These are phyloP conservation scores for Nymphalis urticae DNA, from an alignment of 2,888 invertebrate species.

Conservation along the genomic window DNA sequence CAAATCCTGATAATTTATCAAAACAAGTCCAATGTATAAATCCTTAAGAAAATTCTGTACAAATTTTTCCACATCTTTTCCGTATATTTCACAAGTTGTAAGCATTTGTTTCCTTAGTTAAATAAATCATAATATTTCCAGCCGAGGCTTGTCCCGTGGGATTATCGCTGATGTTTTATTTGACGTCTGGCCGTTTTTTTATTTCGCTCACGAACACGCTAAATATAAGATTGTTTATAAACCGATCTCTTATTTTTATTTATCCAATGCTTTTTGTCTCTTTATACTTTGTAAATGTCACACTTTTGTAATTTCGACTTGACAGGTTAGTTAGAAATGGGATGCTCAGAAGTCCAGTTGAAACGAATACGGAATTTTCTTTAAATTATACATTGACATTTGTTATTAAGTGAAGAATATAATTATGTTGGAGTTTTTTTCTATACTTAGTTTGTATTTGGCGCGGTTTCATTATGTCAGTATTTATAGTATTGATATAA, in stretches of 20 bases:
- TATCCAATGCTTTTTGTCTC: slow-evolving; percentile 15
- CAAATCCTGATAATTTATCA: slow-evolving; percentile 3
- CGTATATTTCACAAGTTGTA: slow-evolving; percentile 44
- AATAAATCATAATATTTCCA: slow-evolving; percentile 63
- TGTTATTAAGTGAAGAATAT: background rate
- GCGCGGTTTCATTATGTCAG: too few relatives aligned
- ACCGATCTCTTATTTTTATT: slow-evolving; percentile 27
- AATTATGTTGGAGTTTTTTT: background rate
- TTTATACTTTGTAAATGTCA: slow-evolving; percentile 27
- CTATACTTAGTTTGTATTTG: background rate
- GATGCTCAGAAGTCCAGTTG: background rate
- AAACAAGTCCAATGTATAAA: slow-evolving; percentile 22
- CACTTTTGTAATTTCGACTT: slow-evolving; percentile 24
- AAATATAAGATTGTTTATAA: slow-evolving; percentile 45
- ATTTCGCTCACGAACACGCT: slow-evolving; percentile 39
- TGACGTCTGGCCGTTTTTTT: slow-evolving; percentile 55
- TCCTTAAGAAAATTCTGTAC: slow-evolving; percentile 10
- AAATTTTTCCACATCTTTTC: slow-evolving; percentile 41
- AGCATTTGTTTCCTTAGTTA: slow-evolving; percentile 48
- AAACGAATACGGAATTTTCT: background rate
- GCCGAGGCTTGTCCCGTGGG: slow-evolving; percentile 49
- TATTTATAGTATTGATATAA: too few relatives aligned
- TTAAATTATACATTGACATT: background rate
- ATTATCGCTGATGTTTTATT: slow-evolving; percentile 62
- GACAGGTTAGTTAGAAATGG: slow-evolving; percentile 12